phyloP scores from a whole-genome alignment of 2,888 invertebrate species.

The Lasioglossum morio region DNA sequence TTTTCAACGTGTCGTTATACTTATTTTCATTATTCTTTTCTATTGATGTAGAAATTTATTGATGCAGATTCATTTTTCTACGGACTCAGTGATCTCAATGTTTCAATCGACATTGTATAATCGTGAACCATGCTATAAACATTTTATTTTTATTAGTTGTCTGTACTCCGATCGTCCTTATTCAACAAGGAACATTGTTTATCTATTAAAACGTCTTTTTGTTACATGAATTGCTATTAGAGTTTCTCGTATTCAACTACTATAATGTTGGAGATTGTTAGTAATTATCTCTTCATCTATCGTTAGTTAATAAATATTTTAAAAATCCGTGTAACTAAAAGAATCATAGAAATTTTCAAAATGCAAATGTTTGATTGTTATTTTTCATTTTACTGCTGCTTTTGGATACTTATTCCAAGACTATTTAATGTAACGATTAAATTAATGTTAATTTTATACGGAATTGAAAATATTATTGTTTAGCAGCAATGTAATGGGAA shows the following conservation, averaged over 20 bases:
- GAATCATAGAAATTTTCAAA: not conserved
- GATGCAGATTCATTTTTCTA: not conserved
- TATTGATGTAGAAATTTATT: not conserved
- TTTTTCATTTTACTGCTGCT: too few relatives aligned
- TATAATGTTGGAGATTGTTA: not conserved
- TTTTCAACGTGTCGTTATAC: not conserved
- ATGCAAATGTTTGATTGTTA: not conserved
- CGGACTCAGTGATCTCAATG: not conserved
- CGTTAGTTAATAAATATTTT: not conserved
- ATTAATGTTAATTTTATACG: too few relatives aligned
- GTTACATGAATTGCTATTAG: too few relatives aligned
- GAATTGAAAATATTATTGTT: too few relatives aligned
- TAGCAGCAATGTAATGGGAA: too few relatives aligned
- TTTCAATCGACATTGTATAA: not conserved
- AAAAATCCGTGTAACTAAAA: not conserved
- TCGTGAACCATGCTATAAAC: not conserved
- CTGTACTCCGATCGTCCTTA: conserved; percentile 34
- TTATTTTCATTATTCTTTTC: not conserved
- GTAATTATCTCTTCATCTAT: too few relatives aligned
- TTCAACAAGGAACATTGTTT: not conserved
- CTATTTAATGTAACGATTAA: not conserved
- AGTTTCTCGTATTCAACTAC: not conserved
- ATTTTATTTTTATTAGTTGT: conserved; percentile 1
- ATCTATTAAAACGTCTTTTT: not conserved
- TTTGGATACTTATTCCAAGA: too few relatives aligned